Conservation (phyloP, 2,888 invertebrate genomes). For the Globia sparganii region DNA sequence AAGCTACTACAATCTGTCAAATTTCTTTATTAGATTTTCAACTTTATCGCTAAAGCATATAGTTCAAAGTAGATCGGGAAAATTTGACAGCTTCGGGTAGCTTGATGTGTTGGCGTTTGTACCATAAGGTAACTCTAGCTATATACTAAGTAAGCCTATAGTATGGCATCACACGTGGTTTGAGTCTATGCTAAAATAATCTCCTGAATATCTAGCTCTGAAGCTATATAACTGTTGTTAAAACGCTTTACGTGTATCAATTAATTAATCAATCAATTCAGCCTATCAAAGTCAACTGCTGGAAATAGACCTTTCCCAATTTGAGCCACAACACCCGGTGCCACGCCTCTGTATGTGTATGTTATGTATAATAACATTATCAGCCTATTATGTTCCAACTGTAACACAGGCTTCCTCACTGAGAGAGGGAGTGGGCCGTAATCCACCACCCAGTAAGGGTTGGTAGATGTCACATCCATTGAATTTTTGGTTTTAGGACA, state of each 20-base stretch:
- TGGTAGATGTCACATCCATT: neutral
- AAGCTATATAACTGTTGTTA: neutral
- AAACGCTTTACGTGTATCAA: conserved; percentile 1
- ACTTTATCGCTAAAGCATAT: no score
- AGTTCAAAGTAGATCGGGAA: no score
- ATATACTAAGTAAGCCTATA: no score
- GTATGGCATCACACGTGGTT: neutral
- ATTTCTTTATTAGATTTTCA: no score
- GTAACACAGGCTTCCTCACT: neutral
- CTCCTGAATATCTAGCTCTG: neutral
- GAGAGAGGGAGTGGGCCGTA: neutral
- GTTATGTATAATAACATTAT: neutral
- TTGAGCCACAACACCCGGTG: neutral
- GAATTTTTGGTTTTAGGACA: neutral
- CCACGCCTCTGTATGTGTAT: neutral
- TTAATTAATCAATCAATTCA: neutral
- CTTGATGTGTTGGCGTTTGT: no score
- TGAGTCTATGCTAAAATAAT: neutral
- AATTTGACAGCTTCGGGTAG: no score
- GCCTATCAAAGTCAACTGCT: neutral
- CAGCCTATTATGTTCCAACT: neutral
- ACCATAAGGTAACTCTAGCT: no score
- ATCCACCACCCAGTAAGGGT: neutral
- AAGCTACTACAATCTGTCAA: no score
- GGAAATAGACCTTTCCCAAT: neutral